Base-by-base conservation (phyloP, 2,888 invertebrate species). In the Leptopilina syphax region DNA sequence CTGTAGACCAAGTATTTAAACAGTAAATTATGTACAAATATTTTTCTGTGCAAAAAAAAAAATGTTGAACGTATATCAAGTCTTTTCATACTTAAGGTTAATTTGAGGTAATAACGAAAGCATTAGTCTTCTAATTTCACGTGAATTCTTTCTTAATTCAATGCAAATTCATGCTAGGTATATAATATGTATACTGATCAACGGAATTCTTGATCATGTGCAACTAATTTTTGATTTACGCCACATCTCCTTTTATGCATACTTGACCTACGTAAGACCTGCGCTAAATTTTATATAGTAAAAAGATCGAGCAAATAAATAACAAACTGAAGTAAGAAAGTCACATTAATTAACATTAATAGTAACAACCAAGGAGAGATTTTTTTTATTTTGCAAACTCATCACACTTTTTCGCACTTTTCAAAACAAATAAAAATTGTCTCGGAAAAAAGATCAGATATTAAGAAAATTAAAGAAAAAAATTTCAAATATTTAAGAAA, bases 221-320 rank as follows among this genome's bases (percentile, higher is more conserved):
- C 54, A 73, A 57, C 73, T 57, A 73, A 73, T 57, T 73, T 73
- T 73, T 73, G 54, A 73, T 73, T 57, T 73, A 73, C 57, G 13
- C 18, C 54, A 34, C 34, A n/a, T n/a, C 18, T 9, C 18, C 18
- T 68, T 10, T n/a, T 57, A 57, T 57, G 3, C 54, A 57, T 57
- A 57, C 57, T 73, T 73, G 54, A 73, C 73, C 73, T 57, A 13
- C 24, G 18, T 50, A 50, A 57, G 57, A 73, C 73, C 73, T 47
- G 54, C 34, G 57, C 54, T 57, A 57, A 73, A 54, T 54, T 57
- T 4, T 57, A n/a, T 8, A 44, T 54, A 57, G 57, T 9, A 70
- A 70, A 24, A 12, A 34, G 34, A 34, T 34, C 3, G 68, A 70
- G 68, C 27, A 70, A 70, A 73, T 34, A 73, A 73, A 73, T 73